Conservation (phyloP, 2,797 vertebrate species). For the Prionace glauca region DNA sequence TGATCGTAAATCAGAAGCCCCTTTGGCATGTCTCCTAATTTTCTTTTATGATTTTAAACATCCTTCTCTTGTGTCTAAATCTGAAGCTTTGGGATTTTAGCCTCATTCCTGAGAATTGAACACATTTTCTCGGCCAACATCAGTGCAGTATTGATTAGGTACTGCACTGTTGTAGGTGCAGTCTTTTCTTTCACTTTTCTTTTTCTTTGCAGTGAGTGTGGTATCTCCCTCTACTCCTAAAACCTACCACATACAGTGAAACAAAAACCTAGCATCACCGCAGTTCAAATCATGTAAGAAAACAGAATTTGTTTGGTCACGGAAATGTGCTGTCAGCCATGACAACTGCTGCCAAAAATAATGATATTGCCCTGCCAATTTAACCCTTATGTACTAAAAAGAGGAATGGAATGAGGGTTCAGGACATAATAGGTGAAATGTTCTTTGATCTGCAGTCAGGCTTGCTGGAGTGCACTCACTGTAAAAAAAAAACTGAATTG, state of each 20-base stretch:
- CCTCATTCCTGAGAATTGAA: neutral
- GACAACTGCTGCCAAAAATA: neutral
- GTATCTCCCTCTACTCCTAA: too few species aligned
- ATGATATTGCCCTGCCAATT: neutral
- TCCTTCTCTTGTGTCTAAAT: neutral
- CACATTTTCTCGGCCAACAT: neutral
- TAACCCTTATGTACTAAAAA: neutral
- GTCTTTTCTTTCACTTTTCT: neutral
- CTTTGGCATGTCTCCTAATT: neutral
- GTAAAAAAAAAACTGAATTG: neutral
- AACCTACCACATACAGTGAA: neutral
- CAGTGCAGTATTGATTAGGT: neutral
- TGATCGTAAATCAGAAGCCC: too few species aligned
- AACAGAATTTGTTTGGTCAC: neutral
- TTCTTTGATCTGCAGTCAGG: neutral
- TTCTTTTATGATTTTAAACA: neutral
- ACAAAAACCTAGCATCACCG: neutral
- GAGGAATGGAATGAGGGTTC: neutral
- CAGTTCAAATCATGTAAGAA: too few species aligned
- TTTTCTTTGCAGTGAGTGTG: too few species aligned
- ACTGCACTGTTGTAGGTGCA: neutral
- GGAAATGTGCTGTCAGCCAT: neutral
- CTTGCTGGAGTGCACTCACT: neutral
- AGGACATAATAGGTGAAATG: neutral
- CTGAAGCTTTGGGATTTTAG: neutral